Evolutionary conservation across 37 sponge, comb jelly and placozoan species (phyloP).

Genomic region (Ephydatia muelleri): DNA sequence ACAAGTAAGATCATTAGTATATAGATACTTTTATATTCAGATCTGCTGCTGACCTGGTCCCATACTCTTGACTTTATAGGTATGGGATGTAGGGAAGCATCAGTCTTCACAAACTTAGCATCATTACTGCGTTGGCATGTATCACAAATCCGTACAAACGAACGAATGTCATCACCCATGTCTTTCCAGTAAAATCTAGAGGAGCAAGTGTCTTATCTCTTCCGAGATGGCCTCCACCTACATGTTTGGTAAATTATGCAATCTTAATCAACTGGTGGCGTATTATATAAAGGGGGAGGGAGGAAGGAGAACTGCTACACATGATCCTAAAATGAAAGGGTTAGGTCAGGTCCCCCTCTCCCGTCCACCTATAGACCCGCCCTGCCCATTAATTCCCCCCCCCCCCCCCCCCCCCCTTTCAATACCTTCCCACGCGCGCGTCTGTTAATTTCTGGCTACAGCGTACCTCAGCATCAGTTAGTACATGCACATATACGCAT

Average conservation of each 20-base stretch:
- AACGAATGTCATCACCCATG: not conserved
- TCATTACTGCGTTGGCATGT: constrained; percentile 32
- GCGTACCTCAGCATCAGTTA: too few relatives aligned
- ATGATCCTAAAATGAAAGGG: not conserved
- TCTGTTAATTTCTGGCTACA: too few relatives aligned
- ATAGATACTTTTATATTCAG: not conserved
- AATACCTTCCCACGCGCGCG: too few relatives aligned
- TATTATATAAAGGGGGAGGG: not conserved
- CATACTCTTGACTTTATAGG: constrained; percentile 36
- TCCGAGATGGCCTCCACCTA: constrained; percentile 40
- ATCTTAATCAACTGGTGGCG: not conserved
- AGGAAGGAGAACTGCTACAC: not conserved
- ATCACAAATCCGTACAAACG: constrained; percentile 23
- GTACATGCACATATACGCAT: too few relatives aligned
- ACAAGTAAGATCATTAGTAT: not conserved
- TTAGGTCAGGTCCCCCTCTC: not conserved
- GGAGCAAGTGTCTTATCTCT: constrained; percentile 32
- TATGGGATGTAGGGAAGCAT: constrained; percentile 33
- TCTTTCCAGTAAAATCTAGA: constrained; percentile 24
- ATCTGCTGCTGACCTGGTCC: constrained; percentile 20
- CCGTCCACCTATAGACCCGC: not conserved
- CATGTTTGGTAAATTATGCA: not conserved
- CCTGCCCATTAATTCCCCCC: not conserved
- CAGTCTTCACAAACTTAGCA: constrained; percentile 18
- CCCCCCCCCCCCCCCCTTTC: too few relatives aligned